Base-by-base conservation (phyloP, 2,888 invertebrate genomes). In the Hydrotaea diabolus region DNA sequence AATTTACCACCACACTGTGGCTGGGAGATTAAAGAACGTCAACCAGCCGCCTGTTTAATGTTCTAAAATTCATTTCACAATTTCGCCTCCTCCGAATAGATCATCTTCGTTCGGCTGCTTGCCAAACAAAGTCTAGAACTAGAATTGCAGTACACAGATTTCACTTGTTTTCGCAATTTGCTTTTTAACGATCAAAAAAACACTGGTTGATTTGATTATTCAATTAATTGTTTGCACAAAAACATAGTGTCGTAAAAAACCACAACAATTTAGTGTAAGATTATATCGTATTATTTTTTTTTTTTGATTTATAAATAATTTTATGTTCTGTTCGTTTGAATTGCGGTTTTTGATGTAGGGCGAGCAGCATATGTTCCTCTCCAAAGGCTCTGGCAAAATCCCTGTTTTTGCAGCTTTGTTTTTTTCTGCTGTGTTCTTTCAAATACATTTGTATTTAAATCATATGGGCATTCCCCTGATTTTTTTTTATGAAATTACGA, bases 1-100 rank as follows among this genome's bases (percentile, higher is more conserved):
- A 19, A n/a, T n/a, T 57, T 77, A 66, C n/a, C n/a, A 81, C 77
- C 77, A 46, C 64, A 77, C 74, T 21, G 11, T 55, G 55, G 21
- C 7, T 53, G 7, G 53, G 15, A 15, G n/a, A 13, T 49, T 49
- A 49, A 49, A 39, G 13, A 39, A 39, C 39, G 9, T 1, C 39
- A 11, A 49, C 49, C n/a, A 49, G 1, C n/a, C n/a, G n/a, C 15
- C 31, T 43, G n/a, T n/a, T n/a, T 31, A 2, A 31, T 31, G 66
- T 43, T 66, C 15, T 21, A 43, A 46, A 31, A 66, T 66, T 43
- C 9, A 66, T 21, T 55, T 55, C 21, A 11, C 4, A 21, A 55
- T 55, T 55, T 55, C 55, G 21, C 1, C 15, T 49, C 49, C 49
- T 49, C 49, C 2, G 13, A 49, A 49, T n/a, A 4, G 49, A 49